These are phyloP conservation scores for Scomber japonicus DNA, from an alignment of 2,113 vertebrate species.

Conservation along the genomic window DNA sequence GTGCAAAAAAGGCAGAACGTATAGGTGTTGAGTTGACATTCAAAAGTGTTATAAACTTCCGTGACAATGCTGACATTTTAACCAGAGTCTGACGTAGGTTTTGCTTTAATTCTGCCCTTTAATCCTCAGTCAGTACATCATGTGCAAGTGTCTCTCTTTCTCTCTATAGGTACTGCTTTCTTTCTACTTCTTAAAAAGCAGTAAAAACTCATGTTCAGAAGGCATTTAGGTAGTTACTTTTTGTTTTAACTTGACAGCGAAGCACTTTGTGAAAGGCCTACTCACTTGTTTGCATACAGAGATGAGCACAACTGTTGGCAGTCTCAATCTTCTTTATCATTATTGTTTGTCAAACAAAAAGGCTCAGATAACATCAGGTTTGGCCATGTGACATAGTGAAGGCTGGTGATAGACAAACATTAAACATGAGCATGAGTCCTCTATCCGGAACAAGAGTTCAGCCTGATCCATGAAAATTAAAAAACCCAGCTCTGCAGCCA, in stretches of 20 bases:
- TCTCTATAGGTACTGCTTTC: not conserved
- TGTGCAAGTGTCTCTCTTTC: conserved; percentile 1
- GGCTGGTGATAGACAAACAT: not conserved
- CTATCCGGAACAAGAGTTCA: not conserved
- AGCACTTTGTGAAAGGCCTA: too few relatives aligned
- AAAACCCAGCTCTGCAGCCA: not conserved
- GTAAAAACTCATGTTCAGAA: too few relatives aligned
- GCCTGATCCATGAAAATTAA: not conserved
- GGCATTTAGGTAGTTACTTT: too few relatives aligned
- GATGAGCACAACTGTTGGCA: conserved; percentile 5
- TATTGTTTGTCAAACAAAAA: not conserved
- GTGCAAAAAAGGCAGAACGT: not conserved
- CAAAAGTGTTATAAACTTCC: not conserved
- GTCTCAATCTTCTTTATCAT: not conserved
- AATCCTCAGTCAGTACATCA: conserved; percentile 6
- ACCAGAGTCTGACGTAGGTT: not conserved
- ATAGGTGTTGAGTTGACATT: not conserved
- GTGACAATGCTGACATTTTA: not conserved
- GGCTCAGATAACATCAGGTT: not conserved
- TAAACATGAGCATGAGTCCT: not conserved
- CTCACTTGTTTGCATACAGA: conserved; percentile 12
- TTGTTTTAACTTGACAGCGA: too few relatives aligned
- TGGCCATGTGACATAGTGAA: not conserved
- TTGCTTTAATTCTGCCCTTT: conserved; percentile 6
- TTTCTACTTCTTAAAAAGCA: too few relatives aligned